Evolutionary conservation across 2,888 invertebrate species (phyloP), one percentile per base, ranked within the genome.

Genomic region (Drosophila multiciliata): DNA sequence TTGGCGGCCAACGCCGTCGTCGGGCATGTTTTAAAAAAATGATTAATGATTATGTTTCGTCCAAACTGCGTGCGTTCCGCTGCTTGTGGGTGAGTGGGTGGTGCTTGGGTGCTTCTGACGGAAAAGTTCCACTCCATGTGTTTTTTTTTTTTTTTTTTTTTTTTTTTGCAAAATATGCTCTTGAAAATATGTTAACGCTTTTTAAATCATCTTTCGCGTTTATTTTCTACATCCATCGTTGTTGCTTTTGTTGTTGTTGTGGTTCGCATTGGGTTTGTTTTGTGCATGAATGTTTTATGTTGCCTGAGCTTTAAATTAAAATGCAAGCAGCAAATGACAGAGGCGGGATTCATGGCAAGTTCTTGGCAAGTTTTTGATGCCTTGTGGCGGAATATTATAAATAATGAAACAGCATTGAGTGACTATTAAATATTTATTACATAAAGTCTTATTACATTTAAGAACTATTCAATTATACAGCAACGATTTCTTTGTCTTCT

Each of bases 141-240:
- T 29, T 29, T 29, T 29, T 23, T 1, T 29, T 29, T 6, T 29
- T 29, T 29, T 23, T 23, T 23, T 23, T 23, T 23, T 23, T 29
- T 0, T 29, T 53, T 42, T 38, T 49, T 26, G 11, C 60, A 52
- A 89, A 72, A 74, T 82, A 75, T 72, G 67, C 71, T 78, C 78
- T 69, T 60, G 82, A 76, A 86, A 86, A 90, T 86, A 86, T 86
- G 85, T 88, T 90, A 88, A 86, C 89, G 85, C 78, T 78, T 90
- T 86, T 86, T 80, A 86, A 86, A 86, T 86, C 87, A 88, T 86
- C 83, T 80, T 63, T 59, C 45, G 66, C 68, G 61, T 63, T 62
- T 66, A 54, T 63, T 65, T 61, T 42, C 29, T 42, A 45, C 45
- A 45, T 20, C 20, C 45, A 20, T 20, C 20, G 20, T 20, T 12